These are phyloP conservation scores for Frieseomelitta varia DNA, from an alignment of 1,140 invertebrate genomes.

Conservation along the genomic window DNA sequence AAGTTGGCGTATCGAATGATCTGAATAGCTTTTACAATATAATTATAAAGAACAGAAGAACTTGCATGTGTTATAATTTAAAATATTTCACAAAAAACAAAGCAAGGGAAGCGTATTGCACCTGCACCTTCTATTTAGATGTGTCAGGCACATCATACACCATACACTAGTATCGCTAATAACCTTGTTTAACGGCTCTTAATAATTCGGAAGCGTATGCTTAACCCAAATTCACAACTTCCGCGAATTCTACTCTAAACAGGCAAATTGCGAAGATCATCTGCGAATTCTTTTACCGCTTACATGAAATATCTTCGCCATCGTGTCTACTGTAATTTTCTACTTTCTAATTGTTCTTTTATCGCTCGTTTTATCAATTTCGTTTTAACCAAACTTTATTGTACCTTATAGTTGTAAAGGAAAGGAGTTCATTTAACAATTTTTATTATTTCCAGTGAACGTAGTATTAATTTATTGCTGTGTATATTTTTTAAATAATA, in stretches of 20 bases:
- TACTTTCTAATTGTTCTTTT: background rate
- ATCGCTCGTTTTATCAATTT: background rate
- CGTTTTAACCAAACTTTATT: background rate
- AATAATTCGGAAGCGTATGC: constrained; percentile 34
- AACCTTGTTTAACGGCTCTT: constrained; percentile 11
- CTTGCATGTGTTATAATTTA: background rate
- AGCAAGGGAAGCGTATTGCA: background rate
- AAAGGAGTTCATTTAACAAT: too few relatives aligned
- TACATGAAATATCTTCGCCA: background rate
- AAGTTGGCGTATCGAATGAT: background rate
- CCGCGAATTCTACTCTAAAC: constrained; percentile 16
- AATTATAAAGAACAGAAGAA: background rate
- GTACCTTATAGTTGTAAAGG: too few relatives aligned
- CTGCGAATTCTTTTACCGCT: background rate
- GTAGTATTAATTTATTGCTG: background rate
- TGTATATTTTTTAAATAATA: background rate
- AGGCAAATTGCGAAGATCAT: background rate
- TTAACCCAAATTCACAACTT: constrained; percentile 41
- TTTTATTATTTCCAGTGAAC: background rate
- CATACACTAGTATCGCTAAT: background rate
- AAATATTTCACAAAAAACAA: background rate
- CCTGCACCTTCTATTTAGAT: background rate
- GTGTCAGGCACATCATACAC: background rate
- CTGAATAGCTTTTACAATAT: background rate
- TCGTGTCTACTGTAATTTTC: background rate